Percentiles rank a stretch among this genome's conserved stretches.
These are phyloP conservation scores for Alaudala cheleensis DNA, from an alignment of 2,113 vertebrate genomes.

Conservation along the genomic window DNA sequence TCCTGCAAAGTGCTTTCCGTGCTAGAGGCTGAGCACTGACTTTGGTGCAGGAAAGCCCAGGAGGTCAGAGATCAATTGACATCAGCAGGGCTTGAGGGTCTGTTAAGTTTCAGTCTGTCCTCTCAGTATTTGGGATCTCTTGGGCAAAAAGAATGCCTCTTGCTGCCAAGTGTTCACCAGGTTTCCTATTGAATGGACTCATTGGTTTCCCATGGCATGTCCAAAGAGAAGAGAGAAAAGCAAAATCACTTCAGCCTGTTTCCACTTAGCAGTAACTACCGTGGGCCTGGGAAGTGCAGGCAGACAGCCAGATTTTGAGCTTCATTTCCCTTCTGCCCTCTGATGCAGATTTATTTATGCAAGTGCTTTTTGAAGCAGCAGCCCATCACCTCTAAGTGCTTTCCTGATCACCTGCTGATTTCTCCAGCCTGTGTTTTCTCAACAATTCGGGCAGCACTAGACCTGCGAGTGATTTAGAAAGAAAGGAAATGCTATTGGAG, in stretches of 20 bases:
- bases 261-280: not conserved
- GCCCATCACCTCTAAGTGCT: constrained; percentile 50
- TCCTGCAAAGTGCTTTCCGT: not conserved
- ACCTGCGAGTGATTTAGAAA: not conserved
- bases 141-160: not conserved
- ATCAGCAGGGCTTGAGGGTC: not conserved
- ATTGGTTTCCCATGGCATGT: not conserved
- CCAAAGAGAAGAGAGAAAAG: not conserved
- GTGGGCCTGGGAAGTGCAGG: not conserved
- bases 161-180: not conserved
- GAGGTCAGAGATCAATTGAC: not conserved
- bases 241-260: not conserved
- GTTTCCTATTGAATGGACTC: not conserved
- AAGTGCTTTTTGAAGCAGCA: constrained; percentile 27
- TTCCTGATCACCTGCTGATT: constrained; percentile 19
- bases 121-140: not conserved
- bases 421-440: constrained; percentile 17
- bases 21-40: not conserved
- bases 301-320: not conserved
- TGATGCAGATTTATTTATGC: constrained; percentile 44
- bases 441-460: not conserved
- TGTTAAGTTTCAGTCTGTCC: not conserved
- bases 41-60: not conserved
- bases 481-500: not conserved
- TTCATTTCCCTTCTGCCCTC: constrained; percentile 12